Evolutionary conservation across 2,888 invertebrate species (phyloP).

Genomic region (Megamerina dolium): DNA sequence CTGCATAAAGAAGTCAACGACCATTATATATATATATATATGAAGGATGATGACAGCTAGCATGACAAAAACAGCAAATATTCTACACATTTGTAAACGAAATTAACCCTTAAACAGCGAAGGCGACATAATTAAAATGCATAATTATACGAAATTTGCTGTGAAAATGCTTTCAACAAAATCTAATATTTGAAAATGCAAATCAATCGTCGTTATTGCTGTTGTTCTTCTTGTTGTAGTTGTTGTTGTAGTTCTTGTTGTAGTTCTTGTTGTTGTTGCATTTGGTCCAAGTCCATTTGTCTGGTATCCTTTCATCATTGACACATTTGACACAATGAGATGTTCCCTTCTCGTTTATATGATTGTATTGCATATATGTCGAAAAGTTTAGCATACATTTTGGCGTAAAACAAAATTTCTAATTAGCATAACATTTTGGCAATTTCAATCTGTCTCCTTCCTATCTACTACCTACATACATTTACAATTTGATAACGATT

Average conservation of each 20-base stretch:
- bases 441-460: not conserved
- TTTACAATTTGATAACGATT: not conserved
- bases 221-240: too few relatives aligned
- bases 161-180: not conserved
- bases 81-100: too few relatives aligned
- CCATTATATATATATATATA: too few relatives aligned
- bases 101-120: not conserved
- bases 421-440: slow-evolving; percentile 13
- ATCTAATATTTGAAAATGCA: not conserved
- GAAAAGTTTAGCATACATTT: slow-evolving; percentile 10
- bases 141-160: slow-evolving; percentile 8
- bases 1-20: too few relatives aligned
- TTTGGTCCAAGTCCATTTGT: not conserved
- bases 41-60: too few relatives aligned
- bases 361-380: not conserved
- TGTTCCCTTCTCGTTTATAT: not conserved
- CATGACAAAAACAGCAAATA: too few relatives aligned
- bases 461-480: too few relatives aligned
- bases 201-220: not conserved
- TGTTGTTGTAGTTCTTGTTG: too few relatives aligned
- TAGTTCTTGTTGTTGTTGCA: too few relatives aligned
- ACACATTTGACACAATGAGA: not conserved
- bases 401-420: slow-evolving; percentile 8
- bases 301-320: not conserved
- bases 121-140: slow-evolving; percentile 12